phyloP scores from a whole-genome alignment of 2,113 vertebrate species.

The Microtus pennsylvanicus region DNA sequence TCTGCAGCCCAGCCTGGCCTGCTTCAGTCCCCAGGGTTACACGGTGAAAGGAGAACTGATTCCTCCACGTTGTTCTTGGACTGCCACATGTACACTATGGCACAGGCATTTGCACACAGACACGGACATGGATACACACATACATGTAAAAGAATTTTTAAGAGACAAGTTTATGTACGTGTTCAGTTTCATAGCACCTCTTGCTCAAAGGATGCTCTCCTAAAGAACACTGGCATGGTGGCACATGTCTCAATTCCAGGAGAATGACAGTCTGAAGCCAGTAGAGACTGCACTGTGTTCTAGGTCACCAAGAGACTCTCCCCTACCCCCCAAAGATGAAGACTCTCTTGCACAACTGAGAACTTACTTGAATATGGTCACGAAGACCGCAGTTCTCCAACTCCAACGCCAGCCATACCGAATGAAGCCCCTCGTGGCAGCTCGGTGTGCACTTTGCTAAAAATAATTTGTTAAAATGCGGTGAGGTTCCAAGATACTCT shows the following conservation, averaged over 20 bases:
- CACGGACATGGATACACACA: neutral
- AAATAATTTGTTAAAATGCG: slow-evolving; percentile 30
- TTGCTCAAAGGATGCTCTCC: slow-evolving; percentile 37
- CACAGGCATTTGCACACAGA: too few species aligned
- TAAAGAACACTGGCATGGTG: neutral
- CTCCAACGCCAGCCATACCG: slow-evolving; percentile 97
- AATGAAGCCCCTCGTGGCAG: slow-evolving; percentile 93
- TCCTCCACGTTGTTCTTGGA: neutral
- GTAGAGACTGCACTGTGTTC: neutral
- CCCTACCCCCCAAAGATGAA: neutral
- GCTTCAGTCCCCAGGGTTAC: too few species aligned
- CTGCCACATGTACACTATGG: neutral
- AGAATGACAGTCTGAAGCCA: neutral
- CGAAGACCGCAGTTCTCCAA: slow-evolving; percentile 93
- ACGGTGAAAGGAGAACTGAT: neutral
- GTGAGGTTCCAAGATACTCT: slow-evolving; percentile 15
- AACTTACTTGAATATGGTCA: slow-evolving; percentile 95
- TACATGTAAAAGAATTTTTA: neutral
- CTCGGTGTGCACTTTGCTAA: slow-evolving; percentile 93
- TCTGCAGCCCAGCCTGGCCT: too few species aligned
- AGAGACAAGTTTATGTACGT: neutral
- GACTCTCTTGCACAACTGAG: neutral
- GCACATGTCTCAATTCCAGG: neutral
- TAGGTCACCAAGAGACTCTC: neutral
- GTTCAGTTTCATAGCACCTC: slow-evolving; percentile 13